phyloP scores from a whole-genome alignment of 1,140 invertebrate species.

The Oryctes rhinoceros region DNA sequence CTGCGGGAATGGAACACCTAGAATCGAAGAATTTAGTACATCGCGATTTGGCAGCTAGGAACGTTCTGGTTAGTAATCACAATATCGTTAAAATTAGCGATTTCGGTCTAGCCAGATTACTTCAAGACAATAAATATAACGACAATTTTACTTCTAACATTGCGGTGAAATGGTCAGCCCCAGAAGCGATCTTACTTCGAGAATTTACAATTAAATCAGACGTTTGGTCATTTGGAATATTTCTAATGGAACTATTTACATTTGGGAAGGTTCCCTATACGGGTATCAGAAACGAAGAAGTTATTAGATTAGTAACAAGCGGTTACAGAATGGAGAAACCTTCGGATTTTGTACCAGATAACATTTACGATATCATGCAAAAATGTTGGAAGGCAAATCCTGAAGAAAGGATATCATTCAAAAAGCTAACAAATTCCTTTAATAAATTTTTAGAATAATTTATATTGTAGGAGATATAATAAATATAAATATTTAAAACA shows the following conservation, averaged over 20 bases:
- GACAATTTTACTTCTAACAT: conserved; percentile 79
- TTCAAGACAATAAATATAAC: conserved; percentile 73
- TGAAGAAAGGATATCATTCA: conserved; percentile 80
- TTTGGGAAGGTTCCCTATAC: conserved; percentile 86
- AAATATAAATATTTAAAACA: no score
- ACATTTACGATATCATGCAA: conserved; percentile 84
- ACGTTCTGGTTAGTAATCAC: conserved; percentile 81
- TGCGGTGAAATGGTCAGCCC: conserved; percentile 86
- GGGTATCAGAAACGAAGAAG: conserved; percentile 68
- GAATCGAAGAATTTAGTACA: conserved; percentile 81
- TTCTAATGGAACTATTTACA: conserved; percentile 93
- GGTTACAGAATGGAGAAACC: conserved; percentile 74
- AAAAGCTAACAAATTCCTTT: conserved; percentile 62
- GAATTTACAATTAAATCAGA: conserved; percentile 94
- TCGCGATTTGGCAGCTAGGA: conserved; percentile 89
- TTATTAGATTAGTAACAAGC: conserved; percentile 67
- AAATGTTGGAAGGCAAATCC: conserved; percentile 82
- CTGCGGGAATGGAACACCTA: conserved; percentile 85
- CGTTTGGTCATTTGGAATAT: conserved; percentile 94
- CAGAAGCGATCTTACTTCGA: conserved; percentile 88
- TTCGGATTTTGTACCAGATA: conserved; percentile 63
- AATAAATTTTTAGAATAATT: conserved; percentile 2
- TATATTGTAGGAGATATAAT: no score
- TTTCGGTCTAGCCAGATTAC: conserved; percentile 84
- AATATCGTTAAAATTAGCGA: conserved; percentile 88